Evolutionary conservation across 2,113 vertebrate genomes (phyloP).

Genomic region (Chunga burmeisteri): DNA sequence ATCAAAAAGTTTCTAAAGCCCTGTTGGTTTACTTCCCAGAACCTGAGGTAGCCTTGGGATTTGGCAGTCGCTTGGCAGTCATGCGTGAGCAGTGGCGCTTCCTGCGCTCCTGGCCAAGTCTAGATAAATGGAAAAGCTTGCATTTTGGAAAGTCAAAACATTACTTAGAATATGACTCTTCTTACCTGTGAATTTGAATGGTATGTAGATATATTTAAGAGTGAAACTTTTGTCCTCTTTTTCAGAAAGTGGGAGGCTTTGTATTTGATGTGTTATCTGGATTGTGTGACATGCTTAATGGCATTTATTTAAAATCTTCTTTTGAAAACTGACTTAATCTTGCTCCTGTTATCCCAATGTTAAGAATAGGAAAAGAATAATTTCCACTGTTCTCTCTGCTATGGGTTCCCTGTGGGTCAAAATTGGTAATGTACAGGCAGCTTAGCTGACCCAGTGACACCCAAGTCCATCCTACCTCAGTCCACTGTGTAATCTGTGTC

Average conservation of each 20-base stretch:
- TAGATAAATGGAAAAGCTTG: slow-evolving; percentile 4
- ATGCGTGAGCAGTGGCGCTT: background rate
- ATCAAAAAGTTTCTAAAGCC: slow-evolving; percentile 3
- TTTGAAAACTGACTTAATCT: background rate
- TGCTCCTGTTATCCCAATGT: background rate
- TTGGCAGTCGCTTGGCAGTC: background rate
- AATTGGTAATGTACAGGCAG: background rate
- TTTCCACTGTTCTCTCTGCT: background rate
- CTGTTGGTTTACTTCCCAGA: slow-evolving; percentile 35
- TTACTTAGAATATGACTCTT: background rate
- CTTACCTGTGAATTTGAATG: background rate
- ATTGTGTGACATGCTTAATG: background rate
- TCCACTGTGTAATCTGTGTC: background rate
- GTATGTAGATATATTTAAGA: background rate
- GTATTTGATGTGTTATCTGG: background rate
- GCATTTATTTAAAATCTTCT: background rate
- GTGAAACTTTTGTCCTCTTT: background rate
- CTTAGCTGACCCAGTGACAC: background rate
- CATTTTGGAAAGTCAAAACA: background rate
- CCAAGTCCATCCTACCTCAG: background rate
- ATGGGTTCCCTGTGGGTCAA: background rate
- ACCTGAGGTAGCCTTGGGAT: slow-evolving; percentile 35
- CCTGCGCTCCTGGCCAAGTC: background rate
- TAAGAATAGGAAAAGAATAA: background rate
- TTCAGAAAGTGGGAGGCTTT: background rate